phyloP scores from a whole-genome alignment of 1,140 invertebrate species.

The Polypedilum vanderplanki region DNA sequence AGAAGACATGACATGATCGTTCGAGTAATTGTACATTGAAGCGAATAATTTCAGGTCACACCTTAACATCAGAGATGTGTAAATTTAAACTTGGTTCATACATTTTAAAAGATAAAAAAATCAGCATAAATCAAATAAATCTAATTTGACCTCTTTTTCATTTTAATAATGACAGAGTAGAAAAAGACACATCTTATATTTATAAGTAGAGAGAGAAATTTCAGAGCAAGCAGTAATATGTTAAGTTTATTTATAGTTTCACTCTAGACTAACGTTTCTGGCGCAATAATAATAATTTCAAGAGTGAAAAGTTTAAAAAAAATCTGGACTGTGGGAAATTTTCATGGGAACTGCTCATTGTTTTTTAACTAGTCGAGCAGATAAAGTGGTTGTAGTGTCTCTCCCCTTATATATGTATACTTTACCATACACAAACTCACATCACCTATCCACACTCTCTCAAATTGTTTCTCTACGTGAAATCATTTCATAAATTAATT shows the following conservation, averaged over 20 bases:
- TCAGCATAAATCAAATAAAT: constrained; percentile 13
- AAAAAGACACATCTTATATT: too few relatives aligned
- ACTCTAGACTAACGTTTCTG: constrained; percentile 3
- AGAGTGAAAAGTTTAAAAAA: neutral
- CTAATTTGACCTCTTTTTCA: neutral
- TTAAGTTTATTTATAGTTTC: constrained; percentile 1
- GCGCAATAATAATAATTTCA: neutral
- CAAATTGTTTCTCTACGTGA: neutral
- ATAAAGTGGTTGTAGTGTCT: neutral
- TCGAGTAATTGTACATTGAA: constrained; percentile 20
- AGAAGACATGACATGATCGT: neutral
- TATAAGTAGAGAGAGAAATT: too few relatives aligned
- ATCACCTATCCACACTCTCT: neutral
- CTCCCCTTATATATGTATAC: neutral
- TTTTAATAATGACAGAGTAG: neutral
- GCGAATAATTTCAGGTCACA: neutral
- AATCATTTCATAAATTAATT: constrained; percentile 27
- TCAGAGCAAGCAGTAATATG: neutral
- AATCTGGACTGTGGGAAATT: constrained; percentile 27
- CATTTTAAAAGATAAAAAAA: neutral
- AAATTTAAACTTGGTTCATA: neutral
- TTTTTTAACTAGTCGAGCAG: neutral
- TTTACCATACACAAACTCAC: neutral
- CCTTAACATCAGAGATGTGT: neutral
- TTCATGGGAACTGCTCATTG: constrained; percentile 24